Percentiles rank a stretch among this genome's conserved stretches.
phyloP scores from a whole-genome alignment of 1,140 invertebrate genomes.

The Drosophila baimaii region DNA sequence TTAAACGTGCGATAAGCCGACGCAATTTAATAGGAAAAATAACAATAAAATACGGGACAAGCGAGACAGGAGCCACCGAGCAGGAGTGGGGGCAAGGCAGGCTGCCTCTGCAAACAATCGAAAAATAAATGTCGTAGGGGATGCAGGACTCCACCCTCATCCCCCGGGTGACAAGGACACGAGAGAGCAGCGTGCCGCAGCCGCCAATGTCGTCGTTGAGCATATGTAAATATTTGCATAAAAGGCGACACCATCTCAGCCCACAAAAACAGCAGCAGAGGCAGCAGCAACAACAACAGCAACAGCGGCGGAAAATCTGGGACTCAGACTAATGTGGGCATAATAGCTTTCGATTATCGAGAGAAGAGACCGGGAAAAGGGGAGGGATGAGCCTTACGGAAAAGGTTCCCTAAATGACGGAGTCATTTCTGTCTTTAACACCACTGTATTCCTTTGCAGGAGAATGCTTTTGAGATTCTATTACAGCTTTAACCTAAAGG shows the following conservation, averaged over 20 bases:
- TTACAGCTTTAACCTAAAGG: background rate
- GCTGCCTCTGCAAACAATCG: slow-evolving; percentile 68
- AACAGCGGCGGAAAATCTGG: slow-evolving; percentile 41
- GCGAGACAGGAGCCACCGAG: slow-evolving; percentile 36
- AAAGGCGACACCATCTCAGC: slow-evolving; percentile 51
- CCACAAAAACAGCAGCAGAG: slow-evolving; percentile 22
- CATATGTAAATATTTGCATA: slow-evolving; percentile 80
- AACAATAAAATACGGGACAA: slow-evolving; percentile 80
- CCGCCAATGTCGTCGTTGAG: slow-evolving; percentile 51
- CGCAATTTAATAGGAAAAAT: slow-evolving; percentile 83
- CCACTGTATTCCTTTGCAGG: background rate
- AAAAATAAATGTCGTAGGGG: slow-evolving; percentile 68
- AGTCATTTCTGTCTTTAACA: slow-evolving; percentile 12
- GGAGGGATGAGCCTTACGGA: background rate
- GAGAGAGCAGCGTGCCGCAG: slow-evolving; percentile 65
- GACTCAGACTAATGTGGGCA: slow-evolving; percentile 71
- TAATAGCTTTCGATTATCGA: slow-evolving; percentile 82
- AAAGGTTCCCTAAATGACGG: slow-evolving; percentile 5
- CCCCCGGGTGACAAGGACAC: slow-evolving; percentile 54
- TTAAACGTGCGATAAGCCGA: slow-evolving; percentile 82
- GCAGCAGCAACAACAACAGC: slow-evolving; percentile 29
- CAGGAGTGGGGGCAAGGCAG: background rate
- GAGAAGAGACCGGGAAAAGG: background rate
- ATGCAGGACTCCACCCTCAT: background rate
- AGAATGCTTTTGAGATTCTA: background rate